A percentile compares a stretch with the other conserved stretches of the same genome.
phyloP scores from a whole-genome alignment of 2,797 vertebrate genomes.

The Chloroceryle amazona region DNA sequence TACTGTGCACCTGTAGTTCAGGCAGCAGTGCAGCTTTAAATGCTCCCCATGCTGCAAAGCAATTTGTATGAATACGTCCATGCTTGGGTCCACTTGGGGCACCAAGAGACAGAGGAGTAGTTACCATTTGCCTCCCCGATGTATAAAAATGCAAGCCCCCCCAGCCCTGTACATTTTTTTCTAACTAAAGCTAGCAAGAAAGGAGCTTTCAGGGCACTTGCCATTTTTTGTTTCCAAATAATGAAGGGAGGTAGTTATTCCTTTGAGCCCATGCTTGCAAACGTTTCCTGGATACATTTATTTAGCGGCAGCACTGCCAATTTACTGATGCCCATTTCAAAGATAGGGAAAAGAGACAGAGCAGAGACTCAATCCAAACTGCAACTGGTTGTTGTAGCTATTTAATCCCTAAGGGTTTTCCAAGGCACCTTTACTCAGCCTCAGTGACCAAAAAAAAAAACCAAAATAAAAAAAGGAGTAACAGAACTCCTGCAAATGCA shows the following conservation, averaged over 20 bases:
- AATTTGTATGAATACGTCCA: neutral
- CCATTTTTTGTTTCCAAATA: slow-evolving; percentile 32
- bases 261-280: neutral
- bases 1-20: neutral
- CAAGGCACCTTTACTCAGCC: neutral
- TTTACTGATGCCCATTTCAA: slow-evolving; percentile 16
- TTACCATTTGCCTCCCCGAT: neutral
- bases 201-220: neutral
- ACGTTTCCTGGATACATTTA: slow-evolving; percentile 34
- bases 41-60: neutral
- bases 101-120: neutral
- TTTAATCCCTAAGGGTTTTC: neutral
- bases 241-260: neutral
- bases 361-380: neutral
- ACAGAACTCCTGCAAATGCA: neutral
- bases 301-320: neutral
- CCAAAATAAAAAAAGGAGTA: neutral
- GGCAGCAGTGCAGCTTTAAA: neutral
- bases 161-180: neutral
- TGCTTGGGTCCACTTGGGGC: neutral
- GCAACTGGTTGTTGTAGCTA: neutral
- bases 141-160: neutral
- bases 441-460: neutral
- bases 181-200: neutral
- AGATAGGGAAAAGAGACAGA: neutral